Evolutionary conservation across 2,888 invertebrate species (phyloP).

Genomic region (Tanytarsus gracilentus): DNA sequence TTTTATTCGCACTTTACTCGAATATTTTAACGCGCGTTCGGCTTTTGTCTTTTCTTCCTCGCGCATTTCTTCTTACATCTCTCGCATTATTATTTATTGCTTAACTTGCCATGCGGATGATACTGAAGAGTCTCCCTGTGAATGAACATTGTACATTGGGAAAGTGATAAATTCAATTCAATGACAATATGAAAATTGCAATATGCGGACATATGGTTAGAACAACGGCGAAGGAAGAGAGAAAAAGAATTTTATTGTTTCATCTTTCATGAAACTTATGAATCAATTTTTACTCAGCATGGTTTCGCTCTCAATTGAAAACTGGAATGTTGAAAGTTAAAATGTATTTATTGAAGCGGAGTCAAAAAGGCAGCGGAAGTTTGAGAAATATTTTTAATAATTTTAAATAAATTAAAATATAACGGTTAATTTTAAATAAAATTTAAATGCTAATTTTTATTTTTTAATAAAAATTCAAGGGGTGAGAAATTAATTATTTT

Average conservation of each 20-base stretch:
- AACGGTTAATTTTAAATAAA: no score
- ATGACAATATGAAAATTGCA: constrained; percentile 12
- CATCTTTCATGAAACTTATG: neutral
- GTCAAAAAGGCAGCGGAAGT: neutral
- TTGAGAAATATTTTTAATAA: neutral
- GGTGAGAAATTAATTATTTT: no score
- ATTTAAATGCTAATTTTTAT: no score
- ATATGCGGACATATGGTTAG: no score
- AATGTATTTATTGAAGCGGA: no score
- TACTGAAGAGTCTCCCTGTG: neutral
- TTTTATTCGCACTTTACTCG: constrained; percentile 24
- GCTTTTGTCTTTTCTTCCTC: constrained; percentile 1
- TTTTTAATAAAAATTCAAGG: no score
- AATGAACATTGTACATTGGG: neutral
- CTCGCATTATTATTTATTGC: constrained; percentile 13
- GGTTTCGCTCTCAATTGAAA: neutral
- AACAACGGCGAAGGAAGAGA: neutral
- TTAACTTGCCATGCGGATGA: no score
- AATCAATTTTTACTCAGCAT: constrained; percentile 25
- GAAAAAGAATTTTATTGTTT: neutral
- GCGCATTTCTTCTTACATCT: neutral
- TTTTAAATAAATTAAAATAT: no score
- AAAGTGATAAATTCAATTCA: neutral
- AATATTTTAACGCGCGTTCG: constrained; percentile 21
- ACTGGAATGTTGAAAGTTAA: no score